These are phyloP conservation scores for Drosophila rufa DNA, from an alignment of 1,140 invertebrate genomes.

Conservation along the genomic window DNA sequence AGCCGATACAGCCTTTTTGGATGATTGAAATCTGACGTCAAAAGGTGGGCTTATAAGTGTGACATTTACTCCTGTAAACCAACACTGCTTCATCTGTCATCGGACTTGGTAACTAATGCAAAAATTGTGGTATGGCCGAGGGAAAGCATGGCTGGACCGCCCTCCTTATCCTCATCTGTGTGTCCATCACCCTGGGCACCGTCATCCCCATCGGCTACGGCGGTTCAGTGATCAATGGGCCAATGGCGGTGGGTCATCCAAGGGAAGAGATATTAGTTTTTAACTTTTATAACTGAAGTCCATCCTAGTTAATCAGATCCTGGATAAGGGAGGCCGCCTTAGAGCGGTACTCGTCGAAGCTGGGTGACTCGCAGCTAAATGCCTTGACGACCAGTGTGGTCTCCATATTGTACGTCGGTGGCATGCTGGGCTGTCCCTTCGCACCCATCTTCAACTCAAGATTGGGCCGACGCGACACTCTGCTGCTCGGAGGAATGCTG, in stretches of 20 bases:
- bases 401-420: conserved; percentile 92
- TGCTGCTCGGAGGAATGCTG: conserved; percentile 30
- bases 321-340: conserved; percentile 89
- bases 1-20: too few species aligned
- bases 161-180: conserved; percentile 26
- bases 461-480: conserved; percentile 87
- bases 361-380: conserved; percentile 86
- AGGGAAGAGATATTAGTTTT: background rate
- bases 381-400: conserved; percentile 91
- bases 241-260: conserved; percentile 87
- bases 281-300: background rate
- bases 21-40: too few species aligned
- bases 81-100: too few species aligned
- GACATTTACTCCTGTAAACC: too few species aligned
- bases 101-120: background rate
- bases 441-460: conserved; percentile 89
- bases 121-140: conserved; percentile 6
- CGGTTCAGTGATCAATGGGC: conserved; percentile 94
- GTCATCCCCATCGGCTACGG: conserved; percentile 94
- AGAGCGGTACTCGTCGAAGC: conserved; percentile 86
- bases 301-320: conserved; percentile 88
- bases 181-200: conserved; percentile 80
- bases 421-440: conserved; percentile 89
- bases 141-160: conserved; percentile 26
- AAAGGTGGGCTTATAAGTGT: too few species aligned